These are phyloP conservation scores for Sylvietta virens DNA, from an alignment of 2,113 vertebrate species.

Conservation along the genomic window DNA sequence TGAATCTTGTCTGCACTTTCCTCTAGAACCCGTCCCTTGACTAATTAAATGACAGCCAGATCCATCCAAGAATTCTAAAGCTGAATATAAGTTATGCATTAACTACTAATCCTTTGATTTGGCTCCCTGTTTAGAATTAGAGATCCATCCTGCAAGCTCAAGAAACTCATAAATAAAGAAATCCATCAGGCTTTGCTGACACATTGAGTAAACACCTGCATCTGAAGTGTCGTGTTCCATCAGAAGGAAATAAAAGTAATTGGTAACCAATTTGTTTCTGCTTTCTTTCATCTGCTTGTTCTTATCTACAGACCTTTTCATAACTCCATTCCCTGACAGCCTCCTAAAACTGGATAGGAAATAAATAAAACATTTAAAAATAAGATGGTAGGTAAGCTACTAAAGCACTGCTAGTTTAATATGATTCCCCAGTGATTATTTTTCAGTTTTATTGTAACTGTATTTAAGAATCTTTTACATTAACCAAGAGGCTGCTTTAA, in stretches of 20 bases:
- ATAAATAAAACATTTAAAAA: slow-evolving; percentile 55
- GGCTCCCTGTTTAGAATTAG: slow-evolving; percentile 11
- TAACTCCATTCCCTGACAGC: slow-evolving; percentile 17
- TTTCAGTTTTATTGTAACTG: not conserved
- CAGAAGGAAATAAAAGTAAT: slow-evolving; percentile 42
- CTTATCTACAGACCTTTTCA: not conserved
- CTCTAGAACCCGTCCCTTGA: not conserved
- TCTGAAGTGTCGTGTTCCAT: slow-evolving; percentile 46
- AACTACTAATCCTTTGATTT: slow-evolving; percentile 41
- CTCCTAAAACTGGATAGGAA: not conserved
- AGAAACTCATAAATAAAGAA: slow-evolving; percentile 41
- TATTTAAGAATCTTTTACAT: not conserved
- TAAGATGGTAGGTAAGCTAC: not conserved
- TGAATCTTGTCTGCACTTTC: not conserved
- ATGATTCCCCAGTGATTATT: not conserved
- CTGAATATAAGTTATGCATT: slow-evolving; percentile 41
- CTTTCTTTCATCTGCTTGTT: slow-evolving; percentile 44
- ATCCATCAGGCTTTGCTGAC: not conserved
- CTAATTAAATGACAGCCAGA: slow-evolving; percentile 27
- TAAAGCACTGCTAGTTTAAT: not conserved
- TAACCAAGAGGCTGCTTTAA: not conserved
- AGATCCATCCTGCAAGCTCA: not conserved
- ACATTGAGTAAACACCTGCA: slow-evolving; percentile 17
- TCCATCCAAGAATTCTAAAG: not conserved
- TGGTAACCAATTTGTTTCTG: slow-evolving; percentile 37